Base-by-base conservation (phyloP, 2,888 invertebrate genomes). In the Agrochola lychnidis region DNA sequence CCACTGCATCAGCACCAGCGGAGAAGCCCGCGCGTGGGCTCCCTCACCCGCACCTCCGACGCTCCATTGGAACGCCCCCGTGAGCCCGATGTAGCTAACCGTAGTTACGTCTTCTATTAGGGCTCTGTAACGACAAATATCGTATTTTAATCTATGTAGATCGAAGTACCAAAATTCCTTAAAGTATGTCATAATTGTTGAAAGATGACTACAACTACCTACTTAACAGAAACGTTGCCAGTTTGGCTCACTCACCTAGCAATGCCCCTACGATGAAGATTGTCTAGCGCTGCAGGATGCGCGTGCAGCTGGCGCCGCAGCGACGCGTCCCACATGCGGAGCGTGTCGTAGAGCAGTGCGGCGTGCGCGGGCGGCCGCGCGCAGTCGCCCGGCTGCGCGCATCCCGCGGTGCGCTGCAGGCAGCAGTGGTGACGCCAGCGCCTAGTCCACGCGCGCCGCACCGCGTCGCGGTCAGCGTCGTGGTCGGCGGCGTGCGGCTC, bases 1-100 rank as follows among this genome's bases (percentile, higher is more conserved):
- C 72, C 98, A 98, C 88, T 97, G 97, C 0, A 98, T 98, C 74
- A 97, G 96, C 86, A 84, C 82, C 4, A 89, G 79, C 10, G 87
- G 64, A 19, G 82, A 19, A 5, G 30, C 45, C 2, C 88, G 88
- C 14, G 83, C 83, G 4, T 69, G 62, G 0, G 73, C 80, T 10
- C 59, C 78, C 10, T 81, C 88, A 0, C 76, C 70, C 5, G 73
- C 81, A n/a, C 81, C 87, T 3, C 78, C 76, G 6, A 76, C 82
- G 48, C 76, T 85, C 95, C 96, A 96, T 59, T 89, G 81, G 84
- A 95, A 94, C 12, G 74, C 74, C 0, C 96, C 96, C 45, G 96
- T 96, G 45, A 95, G 83, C 0, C 96, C 96, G 4, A 70, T 78
- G 88, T 90, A 93, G 30, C 90, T 83, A 0, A 76, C 70, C 6